phyloP scores from a whole-genome alignment of 2,113 vertebrate genomes.

The Festucalex cinctus region DNA sequence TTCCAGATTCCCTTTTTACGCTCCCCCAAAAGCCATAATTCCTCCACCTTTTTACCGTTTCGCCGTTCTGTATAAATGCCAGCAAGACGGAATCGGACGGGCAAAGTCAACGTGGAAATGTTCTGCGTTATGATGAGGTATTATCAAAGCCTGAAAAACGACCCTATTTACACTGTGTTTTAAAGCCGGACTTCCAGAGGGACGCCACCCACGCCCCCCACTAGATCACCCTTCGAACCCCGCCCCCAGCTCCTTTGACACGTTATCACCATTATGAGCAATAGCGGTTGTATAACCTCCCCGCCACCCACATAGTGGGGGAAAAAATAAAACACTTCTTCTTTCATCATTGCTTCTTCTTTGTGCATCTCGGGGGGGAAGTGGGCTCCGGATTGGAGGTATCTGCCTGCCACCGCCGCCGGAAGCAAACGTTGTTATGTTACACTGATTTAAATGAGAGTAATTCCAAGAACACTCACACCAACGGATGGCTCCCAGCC shows the following conservation, averaged over 20 bases:
- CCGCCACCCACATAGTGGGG: conserved; percentile 16
- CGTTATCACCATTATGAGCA: neutral
- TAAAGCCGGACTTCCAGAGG: neutral
- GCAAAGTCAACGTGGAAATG: too few species aligned
- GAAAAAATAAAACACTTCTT: conserved; percentile 13
- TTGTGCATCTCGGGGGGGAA: conserved; percentile 46
- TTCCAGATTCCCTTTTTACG: too few species aligned
- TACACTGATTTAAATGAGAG: conserved; percentile 62
- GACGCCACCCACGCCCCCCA: neutral
- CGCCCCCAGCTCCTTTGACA: neutral
- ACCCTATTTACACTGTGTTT: neutral
- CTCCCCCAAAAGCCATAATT: too few species aligned
- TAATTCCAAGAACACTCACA: conserved; percentile 50
- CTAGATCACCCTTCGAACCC: neutral
- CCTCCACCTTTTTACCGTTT: neutral
- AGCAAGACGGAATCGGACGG: too few species aligned
- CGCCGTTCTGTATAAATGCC: too few species aligned
- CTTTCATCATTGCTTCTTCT: conserved; percentile 50
- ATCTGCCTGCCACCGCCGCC: conserved; percentile 17
- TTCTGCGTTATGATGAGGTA: neutral
- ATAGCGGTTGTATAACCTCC: neutral
- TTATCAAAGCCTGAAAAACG: neutral
- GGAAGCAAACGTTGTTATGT: conserved; percentile 39
- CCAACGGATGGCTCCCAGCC: conserved; percentile 51
- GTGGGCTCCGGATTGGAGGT: conserved; percentile 21